phyloP scores from a whole-genome alignment of 2,113 vertebrate species.

The Colaptes auratus region DNA sequence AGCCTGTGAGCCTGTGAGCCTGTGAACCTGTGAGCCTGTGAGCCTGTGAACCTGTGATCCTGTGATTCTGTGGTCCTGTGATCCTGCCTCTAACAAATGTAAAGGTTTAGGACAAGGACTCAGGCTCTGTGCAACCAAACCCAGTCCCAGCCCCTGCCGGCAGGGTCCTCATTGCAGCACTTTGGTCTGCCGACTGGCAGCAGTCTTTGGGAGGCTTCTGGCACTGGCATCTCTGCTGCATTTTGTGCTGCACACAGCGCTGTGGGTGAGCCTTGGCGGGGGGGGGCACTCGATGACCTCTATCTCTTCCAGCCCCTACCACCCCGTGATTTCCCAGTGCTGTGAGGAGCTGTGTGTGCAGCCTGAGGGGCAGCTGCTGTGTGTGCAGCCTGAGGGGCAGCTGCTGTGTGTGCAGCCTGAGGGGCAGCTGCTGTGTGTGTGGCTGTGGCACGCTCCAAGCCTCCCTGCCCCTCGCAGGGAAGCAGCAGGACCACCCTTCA shows the following conservation, averaged over 20 bases:
- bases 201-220: not conserved
- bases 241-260: not conserved
- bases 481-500: not conserved
- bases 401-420: not conserved
- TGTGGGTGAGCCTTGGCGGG: too few relatives aligned
- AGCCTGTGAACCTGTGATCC: too few relatives aligned
- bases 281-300: too few relatives aligned
- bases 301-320: too few relatives aligned
- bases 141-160: not conserved
- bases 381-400: too few relatives aligned
- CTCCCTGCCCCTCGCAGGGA: not conserved
- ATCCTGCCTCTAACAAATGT: not conserved
- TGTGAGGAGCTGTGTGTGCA: not conserved
- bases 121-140: not conserved
- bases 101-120: accelerated
- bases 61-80: too few relatives aligned
- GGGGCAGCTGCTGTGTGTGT: not conserved
- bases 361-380: too few relatives aligned
- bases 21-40: too few relatives aligned
- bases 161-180: not conserved
- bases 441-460: not conserved
- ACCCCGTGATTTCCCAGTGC: not conserved
- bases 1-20: too few relatives aligned
- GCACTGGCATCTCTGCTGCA: not conserved
- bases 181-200: not conserved